phyloP scores from a whole-genome alignment of 2,888 invertebrate species.

The Drosophila nr. perissopoda region DNA sequence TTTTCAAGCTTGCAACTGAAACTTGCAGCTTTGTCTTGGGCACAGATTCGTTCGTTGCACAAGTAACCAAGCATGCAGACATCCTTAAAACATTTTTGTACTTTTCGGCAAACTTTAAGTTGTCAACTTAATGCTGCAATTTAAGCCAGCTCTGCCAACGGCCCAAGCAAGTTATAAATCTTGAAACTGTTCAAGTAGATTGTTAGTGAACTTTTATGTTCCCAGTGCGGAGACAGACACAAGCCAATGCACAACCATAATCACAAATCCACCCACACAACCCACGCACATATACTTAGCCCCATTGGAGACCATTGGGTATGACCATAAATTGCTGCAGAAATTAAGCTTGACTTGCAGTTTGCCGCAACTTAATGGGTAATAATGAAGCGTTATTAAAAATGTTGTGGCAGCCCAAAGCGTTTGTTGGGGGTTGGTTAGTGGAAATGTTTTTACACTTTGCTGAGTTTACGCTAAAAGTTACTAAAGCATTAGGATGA shows the following conservation, averaged over 20 bases:
- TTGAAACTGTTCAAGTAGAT: constrained; percentile 35
- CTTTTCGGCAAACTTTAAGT: constrained; percentile 14
- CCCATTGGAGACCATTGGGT: not conserved
- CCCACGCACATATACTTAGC: not conserved
- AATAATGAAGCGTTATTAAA: constrained; percentile 70
- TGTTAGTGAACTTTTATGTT: constrained; percentile 41
- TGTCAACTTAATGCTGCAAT: constrained; percentile 26
- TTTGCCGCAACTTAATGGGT: constrained; percentile 55
- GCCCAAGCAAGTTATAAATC: constrained; percentile 32
- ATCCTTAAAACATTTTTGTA: not conserved
- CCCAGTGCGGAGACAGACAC: constrained; percentile 3
- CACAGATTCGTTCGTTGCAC: not conserved
- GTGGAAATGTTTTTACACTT: not conserved
- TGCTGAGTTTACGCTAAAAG: constrained; percentile 26
- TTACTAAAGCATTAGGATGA: constrained; percentile 15
- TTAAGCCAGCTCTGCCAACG: constrained; percentile 6
- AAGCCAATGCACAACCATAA: constrained; percentile 4
- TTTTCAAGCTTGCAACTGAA: not conserved
- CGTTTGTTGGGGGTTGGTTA: no score
- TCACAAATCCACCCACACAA: not conserved
- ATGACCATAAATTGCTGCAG: constrained; percentile 33
- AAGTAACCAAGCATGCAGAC: not conserved
- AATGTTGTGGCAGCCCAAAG: constrained; percentile 17
- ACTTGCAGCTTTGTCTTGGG: not conserved
- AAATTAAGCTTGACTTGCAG: constrained; percentile 56